Conservation (phyloP, 2,797 vertebrate genomes). For the Mus spretus region DNA sequence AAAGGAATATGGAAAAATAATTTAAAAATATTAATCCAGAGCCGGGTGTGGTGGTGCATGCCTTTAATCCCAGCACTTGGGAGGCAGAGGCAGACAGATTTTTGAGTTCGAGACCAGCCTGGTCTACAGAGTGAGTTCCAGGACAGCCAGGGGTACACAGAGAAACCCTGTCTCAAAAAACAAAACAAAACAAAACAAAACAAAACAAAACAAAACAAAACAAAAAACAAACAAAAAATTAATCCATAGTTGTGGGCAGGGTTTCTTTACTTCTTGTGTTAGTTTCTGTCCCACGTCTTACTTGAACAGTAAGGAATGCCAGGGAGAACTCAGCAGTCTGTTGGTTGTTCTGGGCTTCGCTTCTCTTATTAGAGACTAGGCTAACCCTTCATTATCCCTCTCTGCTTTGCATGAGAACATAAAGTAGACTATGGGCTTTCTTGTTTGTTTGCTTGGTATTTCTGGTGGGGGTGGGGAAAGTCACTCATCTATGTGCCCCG, state of each 20-base stretch:
- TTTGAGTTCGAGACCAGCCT: too few relatives aligned
- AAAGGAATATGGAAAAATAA: neutral
- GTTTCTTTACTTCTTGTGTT: constrained; percentile 63
- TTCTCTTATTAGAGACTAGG: neutral
- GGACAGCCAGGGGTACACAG: too few relatives aligned
- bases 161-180: too few relatives aligned
- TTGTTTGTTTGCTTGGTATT: too few relatives aligned
- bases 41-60: too few relatives aligned
- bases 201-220: too few relatives aligned
- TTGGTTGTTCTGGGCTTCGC: neutral
- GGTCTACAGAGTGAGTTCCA: too few relatives aligned
- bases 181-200: too few relatives aligned
- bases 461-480: too few relatives aligned
- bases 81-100: too few relatives aligned
- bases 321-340: neutral
- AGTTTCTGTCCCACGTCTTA: constrained; percentile 1
- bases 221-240: too few relatives aligned
- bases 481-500: neutral
- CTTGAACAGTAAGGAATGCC: neutral
- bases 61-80: too few relatives aligned
- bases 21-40: neutral
- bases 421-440: neutral
- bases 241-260: neutral
- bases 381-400: neutral
- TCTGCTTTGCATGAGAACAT: neutral